A percentile compares a stretch with the other conserved stretches of the same genome.
Evolutionary conservation across 2,888 invertebrate species (phyloP).

Genomic region (Drosophila borealis): DNA sequence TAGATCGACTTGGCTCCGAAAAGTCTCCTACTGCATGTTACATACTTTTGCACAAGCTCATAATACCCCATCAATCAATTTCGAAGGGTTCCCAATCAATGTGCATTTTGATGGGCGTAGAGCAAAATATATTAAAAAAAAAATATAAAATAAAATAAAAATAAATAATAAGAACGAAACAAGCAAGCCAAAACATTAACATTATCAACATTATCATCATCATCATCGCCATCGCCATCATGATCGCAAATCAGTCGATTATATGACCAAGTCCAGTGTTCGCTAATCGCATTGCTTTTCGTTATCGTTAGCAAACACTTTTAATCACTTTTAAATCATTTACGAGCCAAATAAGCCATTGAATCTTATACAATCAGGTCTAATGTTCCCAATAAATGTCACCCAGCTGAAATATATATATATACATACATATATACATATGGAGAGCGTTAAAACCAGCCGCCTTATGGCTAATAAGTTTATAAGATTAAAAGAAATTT

Average conservation of each 20-base stretch:
- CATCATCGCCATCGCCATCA: not conserved
- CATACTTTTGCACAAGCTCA: no score
- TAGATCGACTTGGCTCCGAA: not conserved
- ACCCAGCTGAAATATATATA: no score
- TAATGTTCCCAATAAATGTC: not conserved
- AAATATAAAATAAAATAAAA: not conserved
- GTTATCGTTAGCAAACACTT: slow-evolving; percentile 51
- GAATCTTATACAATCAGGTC: slow-evolving; percentile 42
- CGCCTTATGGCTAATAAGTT: no score
- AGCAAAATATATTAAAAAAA: not conserved
- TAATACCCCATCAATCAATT: no score
- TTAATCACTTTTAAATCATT: slow-evolving; percentile 72
- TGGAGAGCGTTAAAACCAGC: no score
- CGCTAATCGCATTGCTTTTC: slow-evolving; percentile 51
- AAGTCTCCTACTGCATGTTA: no score
- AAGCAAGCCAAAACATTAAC: slow-evolving; percentile 21
- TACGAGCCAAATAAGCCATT: slow-evolving; percentile 64
- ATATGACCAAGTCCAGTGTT: slow-evolving; percentile 48
- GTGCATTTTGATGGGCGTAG: slow-evolving; percentile 39
- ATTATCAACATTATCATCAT: not conserved
- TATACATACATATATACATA: no score
- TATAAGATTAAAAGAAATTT: not conserved
- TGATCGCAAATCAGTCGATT: slow-evolving; percentile 61
- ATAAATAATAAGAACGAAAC: not conserved
- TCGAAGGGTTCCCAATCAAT: not conserved